Conservation (phyloP, 2,888 invertebrate species). For the Hydriomena furcata region DNA sequence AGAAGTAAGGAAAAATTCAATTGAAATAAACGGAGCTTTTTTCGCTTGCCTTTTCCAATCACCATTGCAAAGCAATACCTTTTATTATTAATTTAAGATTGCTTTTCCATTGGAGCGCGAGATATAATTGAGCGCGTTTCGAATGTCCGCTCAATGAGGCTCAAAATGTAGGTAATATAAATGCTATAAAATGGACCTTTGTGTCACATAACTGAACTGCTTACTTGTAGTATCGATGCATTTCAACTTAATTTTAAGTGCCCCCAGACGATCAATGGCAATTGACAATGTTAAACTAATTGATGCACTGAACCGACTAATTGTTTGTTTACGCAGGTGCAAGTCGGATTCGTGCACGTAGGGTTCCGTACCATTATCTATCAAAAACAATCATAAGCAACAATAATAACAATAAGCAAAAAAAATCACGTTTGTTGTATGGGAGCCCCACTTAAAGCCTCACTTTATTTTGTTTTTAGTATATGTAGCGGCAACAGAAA, state of each 20-base stretch:
- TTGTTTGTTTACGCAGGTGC: too few species aligned
- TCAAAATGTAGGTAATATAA: constrained; percentile 20
- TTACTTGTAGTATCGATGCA: not conserved
- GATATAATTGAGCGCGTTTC: constrained; percentile 27
- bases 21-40: constrained; percentile 14
- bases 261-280: too few species aligned
- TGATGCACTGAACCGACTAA: too few species aligned
- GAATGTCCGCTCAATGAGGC: constrained; percentile 29
- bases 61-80: constrained; percentile 25
- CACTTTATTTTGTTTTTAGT: too few species aligned
- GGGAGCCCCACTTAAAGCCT: too few species aligned
- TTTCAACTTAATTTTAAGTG: not conserved
- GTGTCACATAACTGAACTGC: constrained; percentile 8
- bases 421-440: too few species aligned
- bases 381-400: too few species aligned
- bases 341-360: too few species aligned
- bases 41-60: constrained; percentile 16
- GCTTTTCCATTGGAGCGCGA: constrained; percentile 23
- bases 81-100: constrained; percentile 31
- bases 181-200: constrained; percentile 17
- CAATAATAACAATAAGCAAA: too few species aligned
- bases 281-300: too few species aligned
- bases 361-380: too few species aligned
- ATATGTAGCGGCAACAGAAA: too few species aligned
- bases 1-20: not conserved